A percentile compares a stretch with the other conserved stretches of the same genome.
phyloP scores from a whole-genome alignment of 2,797 vertebrate genomes.

The Cynopterus sphinx region DNA sequence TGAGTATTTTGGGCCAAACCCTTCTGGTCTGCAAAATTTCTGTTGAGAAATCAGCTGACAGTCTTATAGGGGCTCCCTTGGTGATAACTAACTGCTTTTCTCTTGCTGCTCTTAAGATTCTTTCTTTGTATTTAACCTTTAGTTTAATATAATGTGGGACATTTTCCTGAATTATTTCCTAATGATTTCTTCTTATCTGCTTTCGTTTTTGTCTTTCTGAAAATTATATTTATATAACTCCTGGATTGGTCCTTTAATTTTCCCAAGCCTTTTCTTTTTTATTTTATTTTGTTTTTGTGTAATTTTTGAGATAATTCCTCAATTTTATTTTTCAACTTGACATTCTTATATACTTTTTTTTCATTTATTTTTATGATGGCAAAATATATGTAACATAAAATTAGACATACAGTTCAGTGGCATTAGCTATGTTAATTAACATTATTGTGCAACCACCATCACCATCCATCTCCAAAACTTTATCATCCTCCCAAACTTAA shows the following conservation, averaged over 20 bases:
- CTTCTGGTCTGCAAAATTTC: too few species aligned
- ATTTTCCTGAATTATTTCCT: not conserved
- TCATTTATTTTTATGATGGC: not conserved
- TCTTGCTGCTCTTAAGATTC: too few species aligned
- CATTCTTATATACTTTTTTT: not conserved
- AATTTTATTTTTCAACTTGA: not conserved
- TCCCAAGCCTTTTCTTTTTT: not conserved
- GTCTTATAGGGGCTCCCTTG: too few species aligned
- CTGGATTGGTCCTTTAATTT: not conserved
- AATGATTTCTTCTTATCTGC: not conserved
- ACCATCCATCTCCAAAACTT: not conserved
- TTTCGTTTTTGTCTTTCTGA: not conserved
- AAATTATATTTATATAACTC: not conserved
- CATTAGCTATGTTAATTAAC: not conserved
- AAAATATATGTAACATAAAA: not conserved
- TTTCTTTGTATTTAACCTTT: too few species aligned
- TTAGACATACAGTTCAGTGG: not conserved
- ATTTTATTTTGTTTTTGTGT: not conserved
- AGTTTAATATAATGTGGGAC: too few species aligned
- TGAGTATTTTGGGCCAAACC: too few species aligned
- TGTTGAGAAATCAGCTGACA: too few species aligned
- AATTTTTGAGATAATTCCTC: not conserved
- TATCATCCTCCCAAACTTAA: not conserved
- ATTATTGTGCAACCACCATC: not conserved
- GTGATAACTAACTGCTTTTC: too few species aligned